These are phyloP conservation scores for Agrilus mali DNA, from an alignment of 2,888 invertebrate genomes.

Conservation along the genomic window DNA sequence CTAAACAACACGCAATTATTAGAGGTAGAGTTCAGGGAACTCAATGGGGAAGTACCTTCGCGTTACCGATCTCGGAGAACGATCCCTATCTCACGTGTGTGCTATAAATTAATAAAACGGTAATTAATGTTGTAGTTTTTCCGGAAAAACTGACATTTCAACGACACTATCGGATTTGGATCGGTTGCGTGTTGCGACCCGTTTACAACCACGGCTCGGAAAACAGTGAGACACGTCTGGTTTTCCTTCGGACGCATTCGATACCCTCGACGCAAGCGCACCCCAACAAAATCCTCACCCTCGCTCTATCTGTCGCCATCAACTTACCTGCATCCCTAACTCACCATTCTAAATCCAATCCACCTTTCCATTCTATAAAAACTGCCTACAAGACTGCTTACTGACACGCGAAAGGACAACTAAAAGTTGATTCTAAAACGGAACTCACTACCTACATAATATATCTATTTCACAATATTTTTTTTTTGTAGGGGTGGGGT, in stretches of 20 bases:
- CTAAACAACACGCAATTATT: too few species aligned
- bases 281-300: slow-evolving; percentile 23
- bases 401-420: slow-evolving; percentile 27
- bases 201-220: too few species aligned
- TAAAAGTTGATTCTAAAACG: not conserved
- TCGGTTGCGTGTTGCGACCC: not conserved
- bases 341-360: slow-evolving; percentile 41
- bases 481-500: too few species aligned
- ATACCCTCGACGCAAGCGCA: slow-evolving; percentile 37
- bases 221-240: slow-evolving; percentile 35
- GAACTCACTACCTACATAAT: too few species aligned
- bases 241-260: slow-evolving; percentile 31
- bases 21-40: too few species aligned
- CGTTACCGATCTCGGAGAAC: slow-evolving; percentile 6
- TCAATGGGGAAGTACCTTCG: not conserved
- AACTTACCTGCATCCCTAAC: slow-evolving; percentile 41
- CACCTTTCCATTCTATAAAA: slow-evolving; percentile 41
- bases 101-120: slow-evolving; percentile 24
- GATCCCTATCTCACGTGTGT: slow-evolving; percentile 22
- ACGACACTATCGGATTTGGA: slow-evolving; percentile 17
- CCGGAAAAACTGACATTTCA: too few species aligned
- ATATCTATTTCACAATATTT: too few species aligned
- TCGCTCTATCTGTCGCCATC: slow-evolving; percentile 29
- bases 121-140: slow-evolving; percentile 25
- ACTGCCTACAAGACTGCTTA: slow-evolving; percentile 33